Evolutionary conservation across 53 echinoderm and acorn worm species (phyloP).

Genomic region (Hippasteria phrygiana): DNA sequence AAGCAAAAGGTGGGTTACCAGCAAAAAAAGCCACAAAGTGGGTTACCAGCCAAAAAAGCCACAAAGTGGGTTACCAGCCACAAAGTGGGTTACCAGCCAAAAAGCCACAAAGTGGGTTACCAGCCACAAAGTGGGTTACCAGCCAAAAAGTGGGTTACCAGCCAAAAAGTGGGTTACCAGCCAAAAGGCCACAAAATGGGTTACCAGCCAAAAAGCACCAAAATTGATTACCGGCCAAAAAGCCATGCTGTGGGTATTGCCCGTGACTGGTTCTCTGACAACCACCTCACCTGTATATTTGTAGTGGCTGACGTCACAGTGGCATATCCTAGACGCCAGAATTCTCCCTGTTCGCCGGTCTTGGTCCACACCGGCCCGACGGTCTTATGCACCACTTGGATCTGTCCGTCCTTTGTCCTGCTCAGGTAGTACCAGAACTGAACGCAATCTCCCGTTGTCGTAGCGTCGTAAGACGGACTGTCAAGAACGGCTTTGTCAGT

Average conservation of each 20-base stretch:
- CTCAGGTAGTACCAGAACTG: conserved; percentile 96
- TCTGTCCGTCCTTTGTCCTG: conserved; percentile 32
- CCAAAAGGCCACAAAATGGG: background rate
- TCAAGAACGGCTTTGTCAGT: conserved; percentile 72
- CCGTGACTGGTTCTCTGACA: too few relatives aligned
- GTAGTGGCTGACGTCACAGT: conserved; percentile 14
- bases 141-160: background rate
- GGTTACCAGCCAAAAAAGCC: background rate
- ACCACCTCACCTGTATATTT: conserved; percentile 27
- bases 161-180: too few relatives aligned
- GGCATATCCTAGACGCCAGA: conserved; percentile 70
- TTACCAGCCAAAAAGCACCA: too few relatives aligned
- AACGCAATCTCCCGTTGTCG: conserved; percentile 71
- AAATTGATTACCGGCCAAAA: background rate
- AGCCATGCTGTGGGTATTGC: too few relatives aligned
- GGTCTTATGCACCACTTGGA: conserved; percentile 13
- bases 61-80: too few relatives aligned
- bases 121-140: too few relatives aligned
- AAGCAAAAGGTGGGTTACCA: too few relatives aligned
- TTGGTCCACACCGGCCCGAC: conserved; percentile 65
- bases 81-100: too few relatives aligned
- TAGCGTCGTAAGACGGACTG: conserved; percentile 67
- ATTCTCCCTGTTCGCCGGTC: conserved; percentile 74
- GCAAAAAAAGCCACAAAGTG: too few relatives aligned
- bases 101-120: too few relatives aligned